A percentile compares a stretch with the other conserved stretches of the same genome.
Evolutionary conservation across 2,888 invertebrate species (phyloP).

Genomic region (Drosophila buzzatii): DNA sequence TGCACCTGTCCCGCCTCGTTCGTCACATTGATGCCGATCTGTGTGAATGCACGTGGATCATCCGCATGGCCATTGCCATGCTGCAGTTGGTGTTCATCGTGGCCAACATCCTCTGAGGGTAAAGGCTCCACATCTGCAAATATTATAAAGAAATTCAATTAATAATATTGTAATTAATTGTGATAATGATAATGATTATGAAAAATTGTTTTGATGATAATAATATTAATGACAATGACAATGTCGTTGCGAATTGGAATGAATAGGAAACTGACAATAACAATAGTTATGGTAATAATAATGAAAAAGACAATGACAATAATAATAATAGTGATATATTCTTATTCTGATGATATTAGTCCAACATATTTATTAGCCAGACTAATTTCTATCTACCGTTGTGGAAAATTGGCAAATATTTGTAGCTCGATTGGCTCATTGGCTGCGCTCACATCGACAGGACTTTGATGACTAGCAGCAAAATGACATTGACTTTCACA

Average conservation of each 20-base stretch:
- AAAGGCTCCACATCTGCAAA: conserved; percentile 81
- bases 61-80: conserved; percentile 68
- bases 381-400: not conserved
- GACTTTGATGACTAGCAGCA: conserved; percentile 44
- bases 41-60: conserved; percentile 66
- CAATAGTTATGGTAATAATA: not conserved
- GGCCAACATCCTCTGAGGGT: conserved; percentile 78
- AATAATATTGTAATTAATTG: not conserved
- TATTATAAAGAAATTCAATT: not conserved
- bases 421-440: conserved; percentile 55
- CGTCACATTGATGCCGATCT: conserved; percentile 84
- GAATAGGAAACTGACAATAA: not conserved
- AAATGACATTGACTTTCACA: conserved; percentile 20
- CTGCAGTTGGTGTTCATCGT: conserved; percentile 46
- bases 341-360: not conserved
- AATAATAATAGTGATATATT: not conserved
- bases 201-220: not conserved
- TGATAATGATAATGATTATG: not conserved
- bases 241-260: not conserved
- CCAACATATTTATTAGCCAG: not conserved
- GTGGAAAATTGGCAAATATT: conserved; percentile 54
- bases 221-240: not conserved
- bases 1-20: conserved; percentile 84
- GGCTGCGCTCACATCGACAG: conserved; percentile 29
- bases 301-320: not conserved